Evolutionary conservation across 2,113 vertebrate species (phyloP).

Genomic region (Erythrolamprus reginae): DNA sequence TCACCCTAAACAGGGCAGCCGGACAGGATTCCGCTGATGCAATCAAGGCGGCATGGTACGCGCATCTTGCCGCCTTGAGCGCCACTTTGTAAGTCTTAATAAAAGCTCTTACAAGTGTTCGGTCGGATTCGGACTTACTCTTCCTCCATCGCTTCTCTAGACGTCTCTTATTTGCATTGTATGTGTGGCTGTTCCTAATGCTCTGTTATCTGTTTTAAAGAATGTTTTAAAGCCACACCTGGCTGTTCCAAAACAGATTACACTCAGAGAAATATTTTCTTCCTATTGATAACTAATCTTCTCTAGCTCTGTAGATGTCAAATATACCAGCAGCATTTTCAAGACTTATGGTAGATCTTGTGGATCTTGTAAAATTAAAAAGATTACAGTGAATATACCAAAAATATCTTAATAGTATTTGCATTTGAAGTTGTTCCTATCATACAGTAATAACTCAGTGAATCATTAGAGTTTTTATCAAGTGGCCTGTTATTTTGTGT

Average conservation of each 20-base stretch:
- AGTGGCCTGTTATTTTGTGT: not conserved
- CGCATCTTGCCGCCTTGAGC: too few relatives aligned
- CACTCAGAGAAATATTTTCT: not conserved
- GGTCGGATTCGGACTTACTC: too few relatives aligned
- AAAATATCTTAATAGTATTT: not conserved
- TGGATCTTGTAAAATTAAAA: not conserved
- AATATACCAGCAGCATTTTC: not conserved
- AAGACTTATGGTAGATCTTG: not conserved
- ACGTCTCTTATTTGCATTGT: not conserved
- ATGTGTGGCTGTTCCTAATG: not conserved
- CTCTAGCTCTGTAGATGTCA: not conserved
- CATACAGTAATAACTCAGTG: not conserved
- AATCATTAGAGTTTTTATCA: not conserved
- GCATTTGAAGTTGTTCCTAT: not conserved
- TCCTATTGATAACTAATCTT: too few relatives aligned
- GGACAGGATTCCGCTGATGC: too few relatives aligned
- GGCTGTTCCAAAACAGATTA: not conserved
- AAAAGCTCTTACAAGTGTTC: too few relatives aligned
- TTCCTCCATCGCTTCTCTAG: too few relatives aligned
- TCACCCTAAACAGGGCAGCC: too few relatives aligned
- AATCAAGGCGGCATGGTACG: too few relatives aligned
- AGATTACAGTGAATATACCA: not conserved
- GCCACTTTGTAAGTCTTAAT: too few relatives aligned
- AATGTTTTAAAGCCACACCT: not conserved
- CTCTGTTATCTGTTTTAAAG: not conserved